These are phyloP conservation scores for Ancistrus triradiatus DNA, from an alignment of 2,113 vertebrate species.

Conservation along the genomic window DNA sequence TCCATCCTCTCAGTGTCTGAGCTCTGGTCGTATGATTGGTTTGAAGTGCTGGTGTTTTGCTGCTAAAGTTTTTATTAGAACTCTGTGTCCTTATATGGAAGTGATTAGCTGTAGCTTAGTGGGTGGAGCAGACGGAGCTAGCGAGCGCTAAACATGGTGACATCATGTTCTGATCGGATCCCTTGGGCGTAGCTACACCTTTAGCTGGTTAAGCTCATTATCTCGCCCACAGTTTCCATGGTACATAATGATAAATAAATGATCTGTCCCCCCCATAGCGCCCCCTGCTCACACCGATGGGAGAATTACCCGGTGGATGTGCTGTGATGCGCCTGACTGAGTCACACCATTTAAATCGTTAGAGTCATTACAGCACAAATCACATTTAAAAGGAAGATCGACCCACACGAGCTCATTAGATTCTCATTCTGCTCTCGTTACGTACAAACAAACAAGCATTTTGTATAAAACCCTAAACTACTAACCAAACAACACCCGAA, in stretches of 20 bases:
- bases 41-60: too few relatives aligned
- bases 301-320: not conserved
- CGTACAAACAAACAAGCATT: too few relatives aligned
- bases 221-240: conserved; percentile 36
- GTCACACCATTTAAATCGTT: conserved; percentile 30
- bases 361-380: not conserved
- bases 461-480: too few relatives aligned
- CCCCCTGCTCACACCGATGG: not conserved
- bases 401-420: conserved; percentile 47
- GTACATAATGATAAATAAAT: conserved; percentile 30
- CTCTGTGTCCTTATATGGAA: not conserved
- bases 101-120: not conserved
- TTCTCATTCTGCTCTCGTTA: too few relatives aligned
- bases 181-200: not conserved
- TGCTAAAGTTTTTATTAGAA: too few relatives aligned
- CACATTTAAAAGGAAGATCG: too few relatives aligned
- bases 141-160: conserved; percentile 24
- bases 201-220: conserved; percentile 39
- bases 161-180: conserved; percentile 35
- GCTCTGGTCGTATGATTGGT: too few relatives aligned
- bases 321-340: conserved; percentile 29
- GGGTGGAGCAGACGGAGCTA: not conserved
- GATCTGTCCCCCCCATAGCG: conserved; percentile 1
- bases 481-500: too few relatives aligned
- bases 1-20: too few relatives aligned